Conservation (phyloP, 2,888 invertebrate species). For the Eremobia ochroleuca region DNA sequence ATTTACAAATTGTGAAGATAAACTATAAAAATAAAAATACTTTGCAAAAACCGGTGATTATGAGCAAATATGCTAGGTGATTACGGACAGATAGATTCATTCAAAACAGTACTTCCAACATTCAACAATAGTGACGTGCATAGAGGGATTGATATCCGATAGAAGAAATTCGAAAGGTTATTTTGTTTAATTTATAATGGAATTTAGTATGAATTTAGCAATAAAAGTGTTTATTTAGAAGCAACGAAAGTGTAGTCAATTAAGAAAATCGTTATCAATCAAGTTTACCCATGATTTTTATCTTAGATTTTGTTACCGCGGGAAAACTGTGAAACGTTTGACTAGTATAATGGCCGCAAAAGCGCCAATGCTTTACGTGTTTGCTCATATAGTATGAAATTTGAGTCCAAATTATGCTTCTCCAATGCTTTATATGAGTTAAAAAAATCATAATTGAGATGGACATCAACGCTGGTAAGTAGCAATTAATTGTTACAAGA, state of each 20-base stretch:
- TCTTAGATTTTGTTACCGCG: constrained; percentile 83
- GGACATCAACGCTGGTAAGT: constrained; percentile 90
- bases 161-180: constrained; percentile 67
- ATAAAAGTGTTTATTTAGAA: constrained; percentile 57
- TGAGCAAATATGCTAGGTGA: constrained; percentile 17
- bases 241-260: constrained; percentile 63
- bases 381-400: constrained; percentile 82
- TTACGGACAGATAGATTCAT: constrained; percentile 11
- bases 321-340: constrained; percentile 89
- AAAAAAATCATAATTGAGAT: constrained; percentile 82
- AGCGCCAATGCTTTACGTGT: constrained; percentile 90
- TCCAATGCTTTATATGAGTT: constrained; percentile 74
- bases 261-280: constrained; percentile 45
- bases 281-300: constrained; percentile 60
- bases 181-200: constrained; percentile 62
- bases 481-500: constrained; percentile 53
- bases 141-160: constrained; percentile 60
- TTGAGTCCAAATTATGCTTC: constrained; percentile 76
- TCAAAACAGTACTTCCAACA: constrained; percentile 59
- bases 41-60: not conserved
- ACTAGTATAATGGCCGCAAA: constrained; percentile 90
- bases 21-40: not conserved
- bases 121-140: constrained; percentile 61
- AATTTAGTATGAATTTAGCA: constrained; percentile 58
- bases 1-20: not conserved